Evolutionary conservation across 2,888 invertebrate genomes (phyloP), one percentile per base, ranked within the genome.

Genomic region (Callyntrura sp.): DNA sequence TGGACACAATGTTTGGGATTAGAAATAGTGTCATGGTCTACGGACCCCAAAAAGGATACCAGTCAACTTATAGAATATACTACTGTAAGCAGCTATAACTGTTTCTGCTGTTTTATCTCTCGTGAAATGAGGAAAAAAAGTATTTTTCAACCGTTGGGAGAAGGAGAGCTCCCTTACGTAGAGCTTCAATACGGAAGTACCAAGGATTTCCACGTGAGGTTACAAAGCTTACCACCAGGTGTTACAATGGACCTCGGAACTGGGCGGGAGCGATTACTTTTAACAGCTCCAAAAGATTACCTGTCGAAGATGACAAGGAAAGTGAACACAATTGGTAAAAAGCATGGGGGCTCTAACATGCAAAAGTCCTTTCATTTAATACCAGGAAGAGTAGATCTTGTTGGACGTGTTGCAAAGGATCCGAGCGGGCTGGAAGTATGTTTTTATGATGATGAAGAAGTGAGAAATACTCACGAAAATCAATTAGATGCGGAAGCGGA

Each of bases 1-100:
- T 84, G 83, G 83, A 84, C 83, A 35, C 9, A 68, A n/a, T 84
- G 83, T 55, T 55, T 84, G 0, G 62, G 62, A n/a, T 84, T 84
- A 12, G 20, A 84, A 12, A 14, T 84, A 4, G 68, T 70, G 25
- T n/a, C 28, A 8, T 84, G 83, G 83, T 45, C 68, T 1, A 35
- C 68, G 25, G 68, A 84, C 17, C 25, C 23, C 9, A 48, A 43
- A 4, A 45, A 25, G 14, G 83, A 84, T 8, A 12, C 6, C 0
- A 35, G 45, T 12, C 6, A 70, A 0, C 23, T 70, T 0, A 48
- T 65, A 0, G 45, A 82, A 23, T 62, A 82, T 6, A 62, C 62
- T 14, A 14, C 9, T 4, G 2, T 1, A 1, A 23, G 1, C 3
- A 23, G 12, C 3, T 17, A 9, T 8, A 14, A 23, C 9, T 45